Percentiles rank a stretch among this genome's conserved stretches.
Evolutionary conservation across 2,113 vertebrate genomes (phyloP).

Genomic region (Poicephalus gulielmi): DNA sequence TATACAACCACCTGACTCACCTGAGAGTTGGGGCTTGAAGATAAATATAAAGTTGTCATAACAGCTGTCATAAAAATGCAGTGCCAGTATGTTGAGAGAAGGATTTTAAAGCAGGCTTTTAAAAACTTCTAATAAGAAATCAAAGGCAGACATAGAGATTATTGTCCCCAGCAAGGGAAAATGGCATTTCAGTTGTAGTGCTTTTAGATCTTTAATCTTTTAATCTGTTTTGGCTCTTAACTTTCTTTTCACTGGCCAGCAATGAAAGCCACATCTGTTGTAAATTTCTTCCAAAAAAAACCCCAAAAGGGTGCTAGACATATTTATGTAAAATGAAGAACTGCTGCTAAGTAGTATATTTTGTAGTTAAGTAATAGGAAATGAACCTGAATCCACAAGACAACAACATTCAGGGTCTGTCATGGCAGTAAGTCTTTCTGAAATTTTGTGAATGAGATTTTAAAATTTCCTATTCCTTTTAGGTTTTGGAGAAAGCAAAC

Average conservation of each 20-base stretch:
- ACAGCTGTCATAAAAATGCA: not conserved
- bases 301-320: not conserved
- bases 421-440: not conserved
- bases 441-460: not conserved
- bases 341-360: not conserved
- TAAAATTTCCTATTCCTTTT: not conserved
- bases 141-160: not conserved
- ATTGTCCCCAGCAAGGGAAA: not conserved
- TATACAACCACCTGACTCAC: not conserved
- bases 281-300: not conserved
- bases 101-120: not conserved
- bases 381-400: not conserved
- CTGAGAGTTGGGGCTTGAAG: not conserved
- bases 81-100: not conserved
- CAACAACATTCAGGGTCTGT: not conserved
- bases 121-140: not conserved
- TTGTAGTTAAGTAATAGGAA: not conserved
- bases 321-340: not conserved
- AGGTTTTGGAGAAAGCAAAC: not conserved
- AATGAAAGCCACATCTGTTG: not conserved
- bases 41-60: not conserved
- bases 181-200: not conserved
- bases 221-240: not conserved
- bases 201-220: not conserved
- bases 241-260: not conserved